Percentiles rank a stretch among this genome's conserved stretches.
phyloP scores from a whole-genome alignment of 1,140 invertebrate genomes.

The Drosophila albomicans region DNA sequence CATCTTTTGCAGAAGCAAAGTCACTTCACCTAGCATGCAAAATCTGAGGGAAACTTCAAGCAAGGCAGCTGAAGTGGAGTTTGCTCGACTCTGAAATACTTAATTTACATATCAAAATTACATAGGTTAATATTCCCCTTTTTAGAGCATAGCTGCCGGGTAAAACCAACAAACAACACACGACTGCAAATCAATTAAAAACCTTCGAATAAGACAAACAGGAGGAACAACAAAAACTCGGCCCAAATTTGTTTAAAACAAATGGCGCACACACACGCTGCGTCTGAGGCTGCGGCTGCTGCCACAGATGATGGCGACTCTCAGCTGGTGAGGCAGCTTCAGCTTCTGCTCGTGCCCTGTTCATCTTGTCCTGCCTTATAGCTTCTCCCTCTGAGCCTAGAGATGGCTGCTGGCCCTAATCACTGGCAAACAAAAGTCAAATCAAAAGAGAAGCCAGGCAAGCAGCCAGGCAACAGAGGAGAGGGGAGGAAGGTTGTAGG shows the following conservation, averaged over 20 bases:
- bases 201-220: slow-evolving; percentile 24
- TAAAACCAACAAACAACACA: slow-evolving; percentile 1
- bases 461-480: slow-evolving; percentile 33
- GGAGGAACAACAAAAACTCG: neutral
- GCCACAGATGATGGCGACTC: slow-evolving; percentile 16
- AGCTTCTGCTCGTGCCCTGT: no score
- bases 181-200: slow-evolving; percentile 52
- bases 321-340: slow-evolving; percentile 10
- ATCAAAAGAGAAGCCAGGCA: slow-evolving; percentile 71
- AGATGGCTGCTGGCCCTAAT: slow-evolving; percentile 58
- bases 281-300: slow-evolving; percentile 13
- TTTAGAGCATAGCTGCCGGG: neutral
- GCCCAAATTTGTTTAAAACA: slow-evolving; percentile 41
- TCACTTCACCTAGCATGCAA: slow-evolving; percentile 18
- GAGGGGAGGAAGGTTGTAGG: neutral
- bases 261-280: slow-evolving; percentile 45
- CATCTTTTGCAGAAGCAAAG: no score
- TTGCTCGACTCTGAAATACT: no score
- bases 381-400: neutral
- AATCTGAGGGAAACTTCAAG: neutral
- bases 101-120: neutral
- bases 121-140: neutral
- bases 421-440: slow-evolving; percentile 81
- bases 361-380: neutral
- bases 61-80: no score